Base-by-base conservation (phyloP, 2,888 invertebrate species). In the Drosophila subquinaria region DNA sequence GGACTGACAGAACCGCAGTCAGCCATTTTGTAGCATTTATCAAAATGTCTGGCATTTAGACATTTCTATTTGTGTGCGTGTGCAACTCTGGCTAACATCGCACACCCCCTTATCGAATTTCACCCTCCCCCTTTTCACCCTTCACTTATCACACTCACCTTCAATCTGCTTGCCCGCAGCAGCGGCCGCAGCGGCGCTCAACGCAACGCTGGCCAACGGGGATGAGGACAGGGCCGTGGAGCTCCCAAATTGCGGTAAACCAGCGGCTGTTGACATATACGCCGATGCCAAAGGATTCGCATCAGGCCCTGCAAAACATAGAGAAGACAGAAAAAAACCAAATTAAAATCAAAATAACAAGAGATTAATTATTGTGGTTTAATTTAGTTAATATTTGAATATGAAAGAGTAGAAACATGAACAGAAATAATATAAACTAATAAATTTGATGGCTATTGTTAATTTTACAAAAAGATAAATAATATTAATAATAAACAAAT, bases 111-210 rank as follows among this genome's bases (percentile, higher is more conserved):
- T 27, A 45, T 10, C 30, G 13, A 15, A 59, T 27, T 17, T n/a
- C 5, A 17, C 15, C 35, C 17, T 17, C 13, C 0, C 0, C 33
- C 11, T 8, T 17, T 10, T 3, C 3, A 2, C 35, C 64, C 17
- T 17, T 17, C 45, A 11, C 23, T 15, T n/a, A 36, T 47, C 9
- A 11, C n/a, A 91, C 91, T 93, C 93, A 96, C 96, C 97, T 95
- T 98, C 98, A 91, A 98, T 96, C 94, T 98, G 98, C 93, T 98
- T 98, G 80, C 96, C 97, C 73, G 97, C 96, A 69, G 96, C 96
- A 35, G 96, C 96, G 52, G 96, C 96, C 57, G 96, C 96, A 64
- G 96, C 95, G 68, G 96, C 95, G 59, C 96, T 95, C 81, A 96
- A 94, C 86, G 96, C 96, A 70, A 95, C 95, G 88, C 94, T 92